A percentile compares a stretch with the other conserved stretches of the same genome.
These are phyloP conservation scores for Conistra vaccinii DNA, from an alignment of 2,888 invertebrate species.

Conservation along the genomic window DNA sequence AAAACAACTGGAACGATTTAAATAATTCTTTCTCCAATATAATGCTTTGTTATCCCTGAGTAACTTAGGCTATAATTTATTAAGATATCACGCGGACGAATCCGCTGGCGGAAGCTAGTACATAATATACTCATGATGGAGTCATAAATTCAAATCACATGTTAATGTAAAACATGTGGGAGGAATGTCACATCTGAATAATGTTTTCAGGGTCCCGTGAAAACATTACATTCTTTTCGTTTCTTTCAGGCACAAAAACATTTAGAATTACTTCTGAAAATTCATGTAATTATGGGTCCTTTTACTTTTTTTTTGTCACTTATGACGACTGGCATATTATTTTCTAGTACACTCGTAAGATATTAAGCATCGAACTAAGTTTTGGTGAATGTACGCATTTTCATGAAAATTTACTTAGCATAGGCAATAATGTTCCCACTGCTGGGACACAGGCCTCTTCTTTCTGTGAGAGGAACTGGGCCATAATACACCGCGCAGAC, in stretches of 20 bases:
- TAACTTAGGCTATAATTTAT: too few relatives aligned
- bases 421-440: too few relatives aligned
- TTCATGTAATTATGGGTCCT: background rate
- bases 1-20: too few relatives aligned
- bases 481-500: too few relatives aligned
- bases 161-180: conserved; percentile 45
- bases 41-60: too few relatives aligned
- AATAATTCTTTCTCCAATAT: too few relatives aligned
- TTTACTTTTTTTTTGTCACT: background rate
- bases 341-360: background rate
- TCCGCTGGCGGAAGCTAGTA: background rate
- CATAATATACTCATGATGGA: conserved; percentile 16
- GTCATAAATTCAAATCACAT: conserved; percentile 60
- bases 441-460: too few relatives aligned
- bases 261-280: background rate
- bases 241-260: background rate
- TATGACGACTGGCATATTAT: background rate
- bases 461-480: too few relatives aligned
- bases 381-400: background rate
- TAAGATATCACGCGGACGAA: too few relatives aligned
- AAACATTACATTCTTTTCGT: background rate
- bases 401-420: background rate
- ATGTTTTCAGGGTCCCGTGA: conserved; percentile 21
- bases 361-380: background rate
- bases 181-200: conserved; percentile 39